Evolutionary conservation across 1,140 invertebrate genomes (phyloP).

Genomic region (Chrysomallon squamiferum): DNA sequence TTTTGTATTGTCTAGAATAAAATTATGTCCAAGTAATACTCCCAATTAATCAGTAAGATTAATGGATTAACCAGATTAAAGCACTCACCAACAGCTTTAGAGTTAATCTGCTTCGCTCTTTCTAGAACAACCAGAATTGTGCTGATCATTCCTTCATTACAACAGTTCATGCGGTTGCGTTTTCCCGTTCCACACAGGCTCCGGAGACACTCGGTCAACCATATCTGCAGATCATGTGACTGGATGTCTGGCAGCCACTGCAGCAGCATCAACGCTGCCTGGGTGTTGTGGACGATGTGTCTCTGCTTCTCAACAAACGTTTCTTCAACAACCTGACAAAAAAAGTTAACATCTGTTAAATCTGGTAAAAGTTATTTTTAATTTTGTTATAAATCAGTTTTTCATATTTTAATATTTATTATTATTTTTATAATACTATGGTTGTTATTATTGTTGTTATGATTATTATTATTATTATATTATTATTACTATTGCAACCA

Average conservation of each 20-base stretch:
- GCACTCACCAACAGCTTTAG: conserved; percentile 49
- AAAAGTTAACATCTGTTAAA: not conserved
- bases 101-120: conserved; percentile 40
- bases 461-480: no score
- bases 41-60: no score
- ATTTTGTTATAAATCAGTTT: no score
- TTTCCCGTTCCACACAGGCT: conserved; percentile 39
- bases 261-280: conserved; percentile 52
- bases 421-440: no score
- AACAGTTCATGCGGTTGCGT: conserved; percentile 57
- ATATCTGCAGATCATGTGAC: conserved; percentile 55
- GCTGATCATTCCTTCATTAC: conserved; percentile 52
- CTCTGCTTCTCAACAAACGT: conserved; percentile 28
- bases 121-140: conserved; percentile 39
- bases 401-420: not conserved
- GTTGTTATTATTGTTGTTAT: no score
- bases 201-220: conserved; percentile 47
- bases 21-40: no score
- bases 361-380: not conserved
- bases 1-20: no score
- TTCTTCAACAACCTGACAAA: conserved; percentile 47
- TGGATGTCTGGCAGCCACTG: conserved; percentile 58
- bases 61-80: no score
- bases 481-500: no score
- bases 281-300: conserved; percentile 43